These are phyloP conservation scores for Stegana nigrithorax DNA, from an alignment of 2,888 invertebrate species.

Conservation along the genomic window DNA sequence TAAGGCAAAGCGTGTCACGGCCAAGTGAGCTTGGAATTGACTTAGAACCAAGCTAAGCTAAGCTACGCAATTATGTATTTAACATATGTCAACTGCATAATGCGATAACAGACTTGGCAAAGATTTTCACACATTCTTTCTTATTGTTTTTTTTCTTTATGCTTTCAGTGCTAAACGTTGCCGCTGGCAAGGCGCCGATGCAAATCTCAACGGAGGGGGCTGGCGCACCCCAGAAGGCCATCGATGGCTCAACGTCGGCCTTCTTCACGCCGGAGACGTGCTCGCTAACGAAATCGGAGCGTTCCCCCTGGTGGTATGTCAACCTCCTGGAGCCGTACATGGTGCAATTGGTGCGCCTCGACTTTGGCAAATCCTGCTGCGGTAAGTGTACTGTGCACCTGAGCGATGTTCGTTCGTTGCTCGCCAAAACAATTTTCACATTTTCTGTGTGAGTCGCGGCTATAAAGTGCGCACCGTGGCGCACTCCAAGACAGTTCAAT, in stretches of 20 bases:
- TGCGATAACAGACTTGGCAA: no score
- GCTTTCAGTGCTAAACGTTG: slow-evolving; percentile 87
- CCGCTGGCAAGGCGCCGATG: slow-evolving; percentile 95
- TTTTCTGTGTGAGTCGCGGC: not conserved
- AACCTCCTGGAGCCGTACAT: slow-evolving; percentile 94
- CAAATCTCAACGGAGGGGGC: slow-evolving; percentile 85
- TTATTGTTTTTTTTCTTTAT: slow-evolving; percentile 32
- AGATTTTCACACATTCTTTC: no score
- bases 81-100: no score
- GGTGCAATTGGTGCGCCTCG: slow-evolving; percentile 90
- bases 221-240: slow-evolving; percentile 89
- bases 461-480: no score
- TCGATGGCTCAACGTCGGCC: slow-evolving; percentile 89
- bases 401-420: not conserved
- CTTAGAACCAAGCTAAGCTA: no score
- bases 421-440: not conserved
- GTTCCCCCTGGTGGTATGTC: slow-evolving; percentile 96
- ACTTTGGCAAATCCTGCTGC: slow-evolving; percentile 92
- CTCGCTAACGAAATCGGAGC: slow-evolving; percentile 84
- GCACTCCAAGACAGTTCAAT: slow-evolving; percentile 14
- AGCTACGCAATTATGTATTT: no score
- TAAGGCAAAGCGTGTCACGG: no score
- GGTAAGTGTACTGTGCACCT: slow-evolving; percentile 77
- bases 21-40: no score
- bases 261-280: slow-evolving; percentile 87